These are phyloP conservation scores for Drosophila bocqueti DNA, from an alignment of 1,140 invertebrate species.

Conservation along the genomic window DNA sequence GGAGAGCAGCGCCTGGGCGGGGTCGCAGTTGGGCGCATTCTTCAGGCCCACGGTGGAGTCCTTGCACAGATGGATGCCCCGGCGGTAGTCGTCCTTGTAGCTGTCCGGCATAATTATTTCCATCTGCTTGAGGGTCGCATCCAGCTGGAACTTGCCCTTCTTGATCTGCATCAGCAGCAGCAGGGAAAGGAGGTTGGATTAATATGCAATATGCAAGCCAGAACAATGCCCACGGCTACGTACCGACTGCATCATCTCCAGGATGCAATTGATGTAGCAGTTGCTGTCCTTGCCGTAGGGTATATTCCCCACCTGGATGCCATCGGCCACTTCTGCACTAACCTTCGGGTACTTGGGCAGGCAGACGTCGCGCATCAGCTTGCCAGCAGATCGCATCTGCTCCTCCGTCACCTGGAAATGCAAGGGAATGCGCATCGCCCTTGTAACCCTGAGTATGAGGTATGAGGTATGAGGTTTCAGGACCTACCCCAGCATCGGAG, in stretches of 20 bases:
- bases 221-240: neutral
- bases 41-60: constrained; percentile 70
- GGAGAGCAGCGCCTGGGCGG: constrained; percentile 60
- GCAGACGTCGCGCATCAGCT: constrained; percentile 76
- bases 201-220: too few species aligned
- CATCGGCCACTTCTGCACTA: constrained; percentile 59
- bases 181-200: neutral
- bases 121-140: constrained; percentile 74
- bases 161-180: constrained; percentile 59
- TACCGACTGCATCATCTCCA: constrained; percentile 84
- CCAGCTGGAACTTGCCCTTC: constrained; percentile 78
- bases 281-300: constrained; percentile 77
- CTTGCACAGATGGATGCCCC: constrained; percentile 65
- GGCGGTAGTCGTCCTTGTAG: constrained; percentile 66
- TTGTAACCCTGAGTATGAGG: neutral
- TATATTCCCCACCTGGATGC: constrained; percentile 60
- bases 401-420: constrained; percentile 86
- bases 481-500: constrained; percentile 24
- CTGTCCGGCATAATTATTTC: constrained; percentile 73
- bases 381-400: constrained; percentile 75
- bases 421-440: neutral
- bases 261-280: constrained; percentile 78
- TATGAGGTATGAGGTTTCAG: neutral
- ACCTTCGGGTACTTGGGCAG: constrained; percentile 75
- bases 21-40: constrained; percentile 72